phyloP scores from a whole-genome alignment of 2,797 vertebrate species.

The Molothrus aeneus region DNA sequence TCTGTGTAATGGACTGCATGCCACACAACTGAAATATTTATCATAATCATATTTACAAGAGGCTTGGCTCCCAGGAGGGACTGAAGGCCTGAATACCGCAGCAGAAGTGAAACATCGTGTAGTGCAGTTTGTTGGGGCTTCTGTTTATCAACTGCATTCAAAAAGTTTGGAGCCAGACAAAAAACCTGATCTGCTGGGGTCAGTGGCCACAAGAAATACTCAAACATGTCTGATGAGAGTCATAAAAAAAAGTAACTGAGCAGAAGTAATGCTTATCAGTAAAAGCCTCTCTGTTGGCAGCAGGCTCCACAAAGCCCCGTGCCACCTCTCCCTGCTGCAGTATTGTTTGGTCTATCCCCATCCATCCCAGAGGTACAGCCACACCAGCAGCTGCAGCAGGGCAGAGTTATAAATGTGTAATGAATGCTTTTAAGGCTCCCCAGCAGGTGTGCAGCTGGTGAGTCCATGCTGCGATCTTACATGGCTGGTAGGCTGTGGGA shows the following conservation, averaged over 20 bases:
- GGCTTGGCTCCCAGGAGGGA: neutral
- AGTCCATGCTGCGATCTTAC: accelerated
- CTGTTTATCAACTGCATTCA: neutral
- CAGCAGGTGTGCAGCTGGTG: accelerated
- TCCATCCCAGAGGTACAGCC: neutral
- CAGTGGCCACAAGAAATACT: neutral
- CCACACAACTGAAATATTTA: constrained; percentile 1
- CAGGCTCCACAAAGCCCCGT: accelerated
- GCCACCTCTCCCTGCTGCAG: neutral
- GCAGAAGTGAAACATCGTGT: neutral
- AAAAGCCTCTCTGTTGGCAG: neutral
- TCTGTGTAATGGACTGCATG: neutral
- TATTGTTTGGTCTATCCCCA: neutral
- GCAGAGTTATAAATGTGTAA: neutral
- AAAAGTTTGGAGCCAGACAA: neutral
- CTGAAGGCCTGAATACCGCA: neutral
- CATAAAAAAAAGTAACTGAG: neutral
- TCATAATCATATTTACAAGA: neutral
- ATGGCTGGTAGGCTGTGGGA: neutral
- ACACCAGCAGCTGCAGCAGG: neutral
- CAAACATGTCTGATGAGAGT: neutral
- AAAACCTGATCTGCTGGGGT: neutral
- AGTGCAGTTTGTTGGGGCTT: neutral
- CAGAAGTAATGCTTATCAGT: neutral
- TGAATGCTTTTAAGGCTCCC: neutral